A percentile compares a stretch with the other conserved stretches of the same genome.
phyloP scores from a whole-genome alignment of 2,888 invertebrate genomes.

The Halictus quadricinctus region DNA sequence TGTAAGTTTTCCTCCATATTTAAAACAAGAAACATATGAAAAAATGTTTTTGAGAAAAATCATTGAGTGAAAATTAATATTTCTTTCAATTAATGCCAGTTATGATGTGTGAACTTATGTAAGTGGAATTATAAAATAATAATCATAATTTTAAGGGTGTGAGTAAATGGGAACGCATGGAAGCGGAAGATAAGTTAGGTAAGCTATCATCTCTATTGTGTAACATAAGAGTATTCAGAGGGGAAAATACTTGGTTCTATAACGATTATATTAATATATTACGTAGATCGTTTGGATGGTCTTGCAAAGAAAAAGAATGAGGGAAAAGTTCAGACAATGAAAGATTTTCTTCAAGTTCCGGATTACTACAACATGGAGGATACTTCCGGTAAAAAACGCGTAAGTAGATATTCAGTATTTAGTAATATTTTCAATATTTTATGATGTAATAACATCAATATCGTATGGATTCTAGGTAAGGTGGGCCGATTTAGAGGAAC shows the following conservation, averaged over 20 bases:
- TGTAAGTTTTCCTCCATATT: constrained; percentile 64
- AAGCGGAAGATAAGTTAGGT: constrained; percentile 81
- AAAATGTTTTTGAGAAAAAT: not conserved
- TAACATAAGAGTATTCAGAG: not conserved
- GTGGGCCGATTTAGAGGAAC: constrained; percentile 98
- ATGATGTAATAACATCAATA: not conserved
- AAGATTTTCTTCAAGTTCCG: constrained; percentile 94
- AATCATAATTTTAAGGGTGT: constrained; percentile 73
- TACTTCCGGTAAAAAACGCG: constrained; percentile 93
- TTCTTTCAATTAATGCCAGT: too few species aligned
- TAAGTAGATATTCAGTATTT: constrained; percentile 83
- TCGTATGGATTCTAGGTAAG: constrained; percentile 88
- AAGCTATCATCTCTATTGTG: constrained; percentile 26
- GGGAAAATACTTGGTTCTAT: not conserved
- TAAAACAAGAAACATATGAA: not conserved
- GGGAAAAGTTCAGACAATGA: constrained; percentile 88
- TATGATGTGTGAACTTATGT: not conserved
- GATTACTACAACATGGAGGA: constrained; percentile 87
- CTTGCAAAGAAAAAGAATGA: constrained; percentile 89
- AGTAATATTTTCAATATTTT: not conserved
- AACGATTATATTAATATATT: constrained; percentile 66
- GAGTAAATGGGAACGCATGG: constrained; percentile 81
- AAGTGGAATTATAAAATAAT: not conserved
- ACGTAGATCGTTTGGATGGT: constrained; percentile 96
- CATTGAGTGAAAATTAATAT: not conserved